Conservation (phyloP, 2,888 invertebrate species). For the Lacanobia wlatinum region DNA sequence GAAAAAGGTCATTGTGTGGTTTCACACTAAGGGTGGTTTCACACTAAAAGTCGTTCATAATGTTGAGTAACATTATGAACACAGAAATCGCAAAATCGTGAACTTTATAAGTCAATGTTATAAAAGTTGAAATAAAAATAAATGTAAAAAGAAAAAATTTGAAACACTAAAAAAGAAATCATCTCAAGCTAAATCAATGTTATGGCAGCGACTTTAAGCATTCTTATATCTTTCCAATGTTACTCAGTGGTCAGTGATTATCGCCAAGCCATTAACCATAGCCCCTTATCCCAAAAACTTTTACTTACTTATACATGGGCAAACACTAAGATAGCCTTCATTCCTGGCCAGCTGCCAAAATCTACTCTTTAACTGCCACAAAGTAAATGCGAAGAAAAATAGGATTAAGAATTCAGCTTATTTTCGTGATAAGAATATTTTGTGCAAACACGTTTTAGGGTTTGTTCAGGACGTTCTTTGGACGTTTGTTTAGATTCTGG, state of each 20-base stretch:
- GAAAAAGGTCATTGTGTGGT: too few species aligned
- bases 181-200: background rate
- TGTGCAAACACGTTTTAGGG: slow-evolving; percentile 25
- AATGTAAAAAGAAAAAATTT: too few species aligned
- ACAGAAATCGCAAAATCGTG: too few species aligned
- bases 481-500: slow-evolving; percentile 1
- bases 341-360: slow-evolving; percentile 48
- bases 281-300: slow-evolving; percentile 36
- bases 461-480: background rate
- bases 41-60: too few species aligned
- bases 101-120: too few species aligned
- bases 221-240: slow-evolving; percentile 31
- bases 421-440: slow-evolving; percentile 52
- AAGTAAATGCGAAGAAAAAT: slow-evolving; percentile 52
- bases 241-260: slow-evolving; percentile 43
- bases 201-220: background rate
- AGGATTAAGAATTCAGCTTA: slow-evolving; percentile 52
- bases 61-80: too few species aligned
- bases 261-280: slow-evolving; percentile 49
- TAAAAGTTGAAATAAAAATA: too few species aligned
- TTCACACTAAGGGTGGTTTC: too few species aligned
- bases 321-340: slow-evolving; percentile 4
- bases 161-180: too few species aligned
- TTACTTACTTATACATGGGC: slow-evolving; percentile 10
- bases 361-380: slow-evolving; percentile 26